Evolutionary conservation across 2,797 vertebrate species (phyloP), one percentile per base, ranked within the genome.

Genomic region (Xenentodon cancila): DNA sequence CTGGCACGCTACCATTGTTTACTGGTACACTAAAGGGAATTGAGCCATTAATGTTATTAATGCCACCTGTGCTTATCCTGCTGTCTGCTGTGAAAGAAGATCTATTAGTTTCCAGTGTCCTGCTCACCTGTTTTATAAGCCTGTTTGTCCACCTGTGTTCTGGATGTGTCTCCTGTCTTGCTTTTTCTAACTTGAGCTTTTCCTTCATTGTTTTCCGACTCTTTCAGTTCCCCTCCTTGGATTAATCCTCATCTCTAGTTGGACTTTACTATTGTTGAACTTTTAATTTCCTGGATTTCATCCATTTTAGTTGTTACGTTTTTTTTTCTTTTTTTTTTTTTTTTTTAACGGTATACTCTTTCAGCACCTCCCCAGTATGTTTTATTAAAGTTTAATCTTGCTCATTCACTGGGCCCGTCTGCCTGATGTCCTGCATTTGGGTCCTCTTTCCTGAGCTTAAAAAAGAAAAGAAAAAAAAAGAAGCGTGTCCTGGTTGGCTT

Each of bases 41-140:
- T 51, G 19, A 51, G 47, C 20, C 37, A 34, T 40, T 40, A 40
- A 51, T 22, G 32, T 25, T 37, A 37, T 48, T 60, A 60, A 50
- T 42, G 42, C 47, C 48, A 42, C 20, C 32, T 15, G 46, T 37
- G 58, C 32, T 49, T 37, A 40, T 49, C 5, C 48, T 27, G 47
- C 47, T 43, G 47, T 42, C 19, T 40, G 44, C 46, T 48, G 19
- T 48, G 30, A 21, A 37, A 37, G 11, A n/a, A 37, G 5, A 16
- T 34, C 15, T 17, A 17, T 59, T 22, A 18, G 43, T 57, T 46
- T 3, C 11, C 22, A 46, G 19, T 32, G 53, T 55, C 34, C 20
- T 54, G 19, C 17, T 53, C 27, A 34, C 21, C n/a, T 17, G 30
- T 48, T 20, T 46, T 46, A 17, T 18, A 6, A 46, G 25, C 20